Percentiles rank a stretch among this genome's conserved stretches.
These are phyloP conservation scores for Pachycephala philippinensis DNA, from an alignment of 2,113 vertebrate species.

Conservation along the genomic window DNA sequence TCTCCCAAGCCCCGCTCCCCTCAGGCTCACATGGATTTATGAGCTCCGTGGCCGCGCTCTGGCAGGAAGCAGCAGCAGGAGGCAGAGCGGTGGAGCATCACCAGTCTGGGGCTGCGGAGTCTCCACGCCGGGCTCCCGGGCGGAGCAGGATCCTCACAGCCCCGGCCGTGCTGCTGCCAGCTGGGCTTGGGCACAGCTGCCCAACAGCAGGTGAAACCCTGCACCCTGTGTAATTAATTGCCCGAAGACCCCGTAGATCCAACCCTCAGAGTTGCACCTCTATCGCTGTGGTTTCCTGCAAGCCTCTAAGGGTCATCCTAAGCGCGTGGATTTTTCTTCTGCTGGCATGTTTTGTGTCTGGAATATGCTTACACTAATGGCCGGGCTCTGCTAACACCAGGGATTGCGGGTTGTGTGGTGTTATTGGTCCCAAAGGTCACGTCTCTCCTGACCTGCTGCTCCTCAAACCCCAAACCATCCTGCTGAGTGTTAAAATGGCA, in stretches of 20 bases:
- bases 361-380: not conserved
- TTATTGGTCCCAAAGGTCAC: not conserved
- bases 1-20: accelerated
- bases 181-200: not conserved
- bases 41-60: not conserved
- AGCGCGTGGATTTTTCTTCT: accelerated
- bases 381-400: not conserved
- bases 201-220: not conserved
- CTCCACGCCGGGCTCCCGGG: accelerated
- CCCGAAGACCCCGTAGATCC: not conserved
- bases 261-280: not conserved
- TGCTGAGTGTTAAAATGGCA: not conserved
- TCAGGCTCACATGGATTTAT: not conserved
- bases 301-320: not conserved
- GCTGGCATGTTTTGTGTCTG: not conserved
- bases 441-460: not conserved
- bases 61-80: not conserved
- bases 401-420: not conserved
- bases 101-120: not conserved
- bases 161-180: not conserved
- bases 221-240: not conserved
- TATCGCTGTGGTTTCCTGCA: accelerated
- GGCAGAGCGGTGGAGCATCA: not conserved
- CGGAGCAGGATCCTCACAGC: not conserved
- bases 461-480: not conserved